phyloP scores from a whole-genome alignment of 2,113 vertebrate genomes.

The Zapus hudsonius region DNA sequence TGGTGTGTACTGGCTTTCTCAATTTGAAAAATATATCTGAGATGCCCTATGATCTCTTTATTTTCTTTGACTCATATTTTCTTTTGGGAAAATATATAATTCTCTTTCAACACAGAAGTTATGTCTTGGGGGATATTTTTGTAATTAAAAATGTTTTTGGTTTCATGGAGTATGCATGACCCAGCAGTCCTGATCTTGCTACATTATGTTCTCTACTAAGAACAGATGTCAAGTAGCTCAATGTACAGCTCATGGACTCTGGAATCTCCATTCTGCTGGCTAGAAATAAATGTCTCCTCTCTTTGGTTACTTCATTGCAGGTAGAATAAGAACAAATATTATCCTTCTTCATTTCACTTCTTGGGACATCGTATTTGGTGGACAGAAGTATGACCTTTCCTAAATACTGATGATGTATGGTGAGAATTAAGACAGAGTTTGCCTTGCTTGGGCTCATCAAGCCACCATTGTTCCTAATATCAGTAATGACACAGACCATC shows the following conservation, averaged over 20 bases:
- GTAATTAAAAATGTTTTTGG: background rate
- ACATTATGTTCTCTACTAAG: background rate
- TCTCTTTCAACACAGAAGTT: background rate
- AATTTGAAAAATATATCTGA: conserved; percentile 14
- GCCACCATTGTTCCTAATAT: background rate
- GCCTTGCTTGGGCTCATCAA: background rate
- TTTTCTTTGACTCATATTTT: background rate
- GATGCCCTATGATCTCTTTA: background rate
- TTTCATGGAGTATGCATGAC: background rate
- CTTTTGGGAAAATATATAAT: background rate
- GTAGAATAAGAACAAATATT: background rate
- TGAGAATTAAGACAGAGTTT: background rate
- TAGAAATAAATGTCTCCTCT: background rate
- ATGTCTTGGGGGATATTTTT: background rate
- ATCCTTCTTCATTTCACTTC: background rate
- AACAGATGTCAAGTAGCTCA: background rate
- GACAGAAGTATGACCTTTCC: background rate
- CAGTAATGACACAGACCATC: background rate
- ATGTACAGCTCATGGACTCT: background rate
- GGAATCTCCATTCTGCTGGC: background rate
- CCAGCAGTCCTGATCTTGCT: background rate
- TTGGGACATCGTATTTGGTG: background rate
- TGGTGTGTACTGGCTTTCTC: background rate
- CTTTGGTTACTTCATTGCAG: background rate
- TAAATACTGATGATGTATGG: accelerated